Evolutionary conservation across 1,140 invertebrate genomes (phyloP), one percentile per base, ranked within the genome.

Genomic region (Bursaphelenchus mucronatus): DNA sequence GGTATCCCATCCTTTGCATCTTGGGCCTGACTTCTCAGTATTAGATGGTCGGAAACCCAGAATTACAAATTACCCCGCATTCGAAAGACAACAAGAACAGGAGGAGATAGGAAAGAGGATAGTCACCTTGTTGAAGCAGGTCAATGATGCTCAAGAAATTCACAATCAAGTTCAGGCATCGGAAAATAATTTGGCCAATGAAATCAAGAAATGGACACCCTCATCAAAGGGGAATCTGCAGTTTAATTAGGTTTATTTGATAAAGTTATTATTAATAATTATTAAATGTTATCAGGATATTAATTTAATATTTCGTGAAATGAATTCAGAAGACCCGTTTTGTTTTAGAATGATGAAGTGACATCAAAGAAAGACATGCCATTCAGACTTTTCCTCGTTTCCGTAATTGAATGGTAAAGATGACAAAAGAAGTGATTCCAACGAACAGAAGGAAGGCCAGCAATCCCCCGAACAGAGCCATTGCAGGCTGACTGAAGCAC

Each of bases 1-100:
- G 2, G 58, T 79, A 41, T 63, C 70, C 10, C 63, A 67, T 49
- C 72, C 77, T 47, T 52, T 78, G 10, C 59, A 71, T 41, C 45
- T 56, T 45, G 73, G 75, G 11, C 64, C 76, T 7, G 76, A 78
- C 63, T 78, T 74, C 55, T 67, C 65, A 40, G 74, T 79, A 53
- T 40, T 63, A 1, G 75, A 69, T 50, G 66, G 73, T 44, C 56
- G 61, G 8, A 51, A 56, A 46, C 74, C 59, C 1, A 3, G 13
- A 39, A 52, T 74, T 17, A 74, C 74, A 11, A 59, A 59, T 9
- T 40, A 66, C 39, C n/a, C 30, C 4, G 66, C 76, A 51, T 61
- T 76, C 10, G 44, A 70, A 43, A 17, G 70, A 54, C 50, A 58
- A 10, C 21, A 72, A 46, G 69, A 74, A 30, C 73, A 74, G 47